These are phyloP conservation scores for Myopa tessellatipennis DNA, from an alignment of 2,888 invertebrate species.

Conservation along the genomic window DNA sequence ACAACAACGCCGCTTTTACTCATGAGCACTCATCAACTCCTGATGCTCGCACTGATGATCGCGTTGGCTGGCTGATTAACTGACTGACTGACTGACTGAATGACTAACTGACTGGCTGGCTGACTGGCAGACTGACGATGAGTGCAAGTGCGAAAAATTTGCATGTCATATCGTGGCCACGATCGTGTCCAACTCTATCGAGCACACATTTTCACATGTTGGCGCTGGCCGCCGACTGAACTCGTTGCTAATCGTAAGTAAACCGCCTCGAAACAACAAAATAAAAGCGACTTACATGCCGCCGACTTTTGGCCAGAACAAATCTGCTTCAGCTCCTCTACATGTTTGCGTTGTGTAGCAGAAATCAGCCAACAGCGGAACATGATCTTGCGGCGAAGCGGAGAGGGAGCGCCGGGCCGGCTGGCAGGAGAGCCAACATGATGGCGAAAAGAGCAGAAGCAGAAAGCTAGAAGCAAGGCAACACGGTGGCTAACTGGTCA, in stretches of 20 bases:
- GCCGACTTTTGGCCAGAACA: slow-evolving; percentile 29
- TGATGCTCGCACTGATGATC: background rate
- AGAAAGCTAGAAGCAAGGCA: background rate
- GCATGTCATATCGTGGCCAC: slow-evolving; percentile 26
- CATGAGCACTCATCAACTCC: background rate
- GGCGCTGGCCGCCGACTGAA: slow-evolving; percentile 1
- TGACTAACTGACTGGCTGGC: background rate
- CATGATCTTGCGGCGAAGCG: background rate
- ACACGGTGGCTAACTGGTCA: background rate
- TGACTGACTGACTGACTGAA: background rate
- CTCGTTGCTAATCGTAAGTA: slow-evolving; percentile 18
- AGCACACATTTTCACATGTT: slow-evolving; percentile 12
- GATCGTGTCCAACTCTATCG: slow-evolving; percentile 25
- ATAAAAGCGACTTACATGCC: background rate
- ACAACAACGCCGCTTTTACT: background rate
- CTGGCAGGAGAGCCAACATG: background rate
- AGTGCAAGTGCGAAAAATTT: slow-evolving; percentile 25
- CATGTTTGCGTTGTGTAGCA: background rate
- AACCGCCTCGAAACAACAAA: background rate
- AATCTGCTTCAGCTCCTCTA: slow-evolving; percentile 18
- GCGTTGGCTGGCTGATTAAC: background rate
- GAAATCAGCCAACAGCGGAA: background rate
- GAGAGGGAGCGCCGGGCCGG: background rate
- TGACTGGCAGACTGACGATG: no score
- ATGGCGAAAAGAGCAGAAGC: background rate